These are phyloP conservation scores for Mizuhopecten yessoensis DNA, from an alignment of 1,140 invertebrate genomes.

Conservation along the genomic window DNA sequence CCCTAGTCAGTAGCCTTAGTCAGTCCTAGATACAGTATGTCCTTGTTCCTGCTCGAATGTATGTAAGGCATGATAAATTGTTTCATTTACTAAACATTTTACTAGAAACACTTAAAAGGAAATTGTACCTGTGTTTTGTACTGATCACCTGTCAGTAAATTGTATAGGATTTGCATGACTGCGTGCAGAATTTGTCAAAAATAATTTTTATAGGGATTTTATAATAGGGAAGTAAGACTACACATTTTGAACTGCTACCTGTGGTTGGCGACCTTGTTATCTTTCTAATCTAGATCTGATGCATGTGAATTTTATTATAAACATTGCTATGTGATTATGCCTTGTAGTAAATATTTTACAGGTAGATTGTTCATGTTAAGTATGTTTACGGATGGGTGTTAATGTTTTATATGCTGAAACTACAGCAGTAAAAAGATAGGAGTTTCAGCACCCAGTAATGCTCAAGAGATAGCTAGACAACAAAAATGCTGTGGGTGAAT, in stretches of 20 bases:
- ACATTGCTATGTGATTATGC: not conserved
- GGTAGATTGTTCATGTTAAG: not conserved
- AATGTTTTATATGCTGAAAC: no score
- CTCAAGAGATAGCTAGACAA: not conserved
- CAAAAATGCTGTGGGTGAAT: not conserved
- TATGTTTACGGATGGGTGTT: not conserved
- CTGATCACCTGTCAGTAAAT: constrained; percentile 6
- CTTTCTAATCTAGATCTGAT: not conserved
- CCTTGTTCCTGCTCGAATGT: not conserved
- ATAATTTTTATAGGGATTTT: not conserved
- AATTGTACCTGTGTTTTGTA: not conserved
- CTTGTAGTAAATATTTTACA: not conserved
- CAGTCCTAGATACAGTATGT: not conserved
- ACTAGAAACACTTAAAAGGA: not conserved
- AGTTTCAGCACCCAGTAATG: not conserved
- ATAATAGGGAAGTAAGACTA: not conserved
- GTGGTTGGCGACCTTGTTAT: not conserved
- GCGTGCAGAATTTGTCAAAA: not conserved
- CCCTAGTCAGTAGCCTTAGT: not conserved
- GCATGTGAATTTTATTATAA: not conserved
- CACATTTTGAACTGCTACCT: not conserved
- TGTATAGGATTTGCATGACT: not conserved
- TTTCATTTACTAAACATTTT: no score
- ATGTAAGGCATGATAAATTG: not conserved
- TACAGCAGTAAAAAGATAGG: not conserved